Base-by-base conservation (phyloP, 2,113 vertebrate genomes). In the Gavia stellata region DNA sequence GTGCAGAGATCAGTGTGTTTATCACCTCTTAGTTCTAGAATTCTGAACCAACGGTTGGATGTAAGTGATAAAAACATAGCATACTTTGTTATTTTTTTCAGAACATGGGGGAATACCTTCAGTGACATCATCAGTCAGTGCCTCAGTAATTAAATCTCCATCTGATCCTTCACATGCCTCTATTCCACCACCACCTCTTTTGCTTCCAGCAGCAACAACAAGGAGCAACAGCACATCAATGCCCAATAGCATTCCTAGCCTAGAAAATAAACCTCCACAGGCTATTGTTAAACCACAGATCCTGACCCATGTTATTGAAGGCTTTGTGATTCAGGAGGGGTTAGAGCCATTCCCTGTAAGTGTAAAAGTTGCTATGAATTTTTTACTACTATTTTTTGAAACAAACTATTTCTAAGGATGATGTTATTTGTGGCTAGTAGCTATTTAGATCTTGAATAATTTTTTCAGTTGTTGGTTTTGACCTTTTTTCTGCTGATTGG, bases 281-380 rank as follows among this genome's bases (percentile, higher is more conserved):
- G 98, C 99, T 50, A 98, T 99, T 66, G 99, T 99, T 34, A 99
- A 98, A 70, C 98, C 99, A 61, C 98, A 99, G 81, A 98, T 99
- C 84, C 97, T 99, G 86, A 99, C 99, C 56, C 99, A 99, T 53
- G 99, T 99, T 91, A 99, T 99, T 42, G 99, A 99, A 96, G 99
- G 99, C 23, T 99, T 99, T 90, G 99, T 99, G 91, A 99, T 99
- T 97, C 99, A 99, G 98, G 99, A 99, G 90, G 99, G 99, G 4
- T 97, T 99, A 67, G 98, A 99, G 52, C 99, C 99, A 0, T 99
- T 99, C 97, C 99, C 99, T 97, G 99, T 99, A 98, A 97, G 98
- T 94, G 75, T 49, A 12, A 86, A 94, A 78, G 58, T 81, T 36
- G 23, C 63, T 42, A 10, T 33, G 44, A 77, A 12, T 71, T 24